Base-by-base conservation (phyloP, 2,797 vertebrate genomes). In the Esox lucius region DNA sequence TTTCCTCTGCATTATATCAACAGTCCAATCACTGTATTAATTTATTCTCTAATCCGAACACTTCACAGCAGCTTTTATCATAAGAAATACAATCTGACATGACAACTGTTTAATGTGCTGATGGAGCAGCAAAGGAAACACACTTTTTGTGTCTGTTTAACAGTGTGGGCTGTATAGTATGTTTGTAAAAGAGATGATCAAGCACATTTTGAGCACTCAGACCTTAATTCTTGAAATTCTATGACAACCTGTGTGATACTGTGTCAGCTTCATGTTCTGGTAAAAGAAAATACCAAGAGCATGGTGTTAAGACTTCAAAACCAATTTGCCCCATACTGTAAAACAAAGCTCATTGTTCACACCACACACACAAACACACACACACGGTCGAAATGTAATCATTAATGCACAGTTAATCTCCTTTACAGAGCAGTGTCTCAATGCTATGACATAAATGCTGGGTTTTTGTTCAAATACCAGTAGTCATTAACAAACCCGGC, bases 21-120 rank as follows among this genome's bases (percentile, higher is more conserved):
- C 35, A 78, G 81, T 80, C 67, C 68, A 83, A 79, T 83, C 76
- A 22, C n/a, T 22, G 17, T 56, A 19, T 56, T 22, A 16, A 22
- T 56, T 8, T 22, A 56, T 53, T 53, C 7, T 56, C 53, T 56
- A 56, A 56, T 56, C 53, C 11, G 19, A 69, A 72, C 39, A 70
- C 85, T 88, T 92, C 88, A 92, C 91, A 92, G 85, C 71, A 77
- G 64, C 70, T 78, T 82, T 79, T 80, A 87, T 88, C 87, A 13
- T 89, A 86, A 84, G 84, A 75, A 78, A 80, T 49, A 79, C 67
- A 79, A 81, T 71, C 78, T 46, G 42, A 9, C 61, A 78, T 80
- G 72, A 56, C 51, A 53, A 64, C 83, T 79, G 85, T 84, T 86
- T 90, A 77, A 87, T 90, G 79, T 78, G 71, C 65, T 81, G 78